These are phyloP conservation scores for Drepana falcataria DNA, from an alignment of 2,888 invertebrate genomes.

Conservation along the genomic window DNA sequence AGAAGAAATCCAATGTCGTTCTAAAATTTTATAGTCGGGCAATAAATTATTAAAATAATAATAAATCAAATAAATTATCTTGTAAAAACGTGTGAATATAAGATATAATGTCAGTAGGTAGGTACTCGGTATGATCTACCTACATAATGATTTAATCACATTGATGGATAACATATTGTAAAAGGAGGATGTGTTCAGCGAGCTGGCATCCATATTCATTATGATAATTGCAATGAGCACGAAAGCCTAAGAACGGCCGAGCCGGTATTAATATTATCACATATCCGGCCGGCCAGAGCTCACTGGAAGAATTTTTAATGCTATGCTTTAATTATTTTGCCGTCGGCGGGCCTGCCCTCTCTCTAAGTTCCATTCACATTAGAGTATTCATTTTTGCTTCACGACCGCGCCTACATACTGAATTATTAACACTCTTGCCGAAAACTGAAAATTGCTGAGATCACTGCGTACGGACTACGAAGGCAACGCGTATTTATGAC, in stretches of 20 bases:
- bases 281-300: slow-evolving; percentile 67
- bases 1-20: no score
- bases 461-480: slow-evolving; percentile 44
- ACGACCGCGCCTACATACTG: slow-evolving; percentile 29
- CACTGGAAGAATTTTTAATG: slow-evolving; percentile 77
- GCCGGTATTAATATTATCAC: slow-evolving; percentile 75
- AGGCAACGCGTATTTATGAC: slow-evolving; percentile 62
- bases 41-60: no score
- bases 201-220: background rate
- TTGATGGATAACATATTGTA: background rate
- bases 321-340: slow-evolving; percentile 76
- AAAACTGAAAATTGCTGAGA: slow-evolving; percentile 74
- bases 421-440: slow-evolving; percentile 52
- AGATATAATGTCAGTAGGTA: no score
- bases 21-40: no score
- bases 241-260: slow-evolving; percentile 30
- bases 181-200: background rate
- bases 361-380: slow-evolving; percentile 76
- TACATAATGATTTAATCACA: background rate
- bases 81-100: no score
- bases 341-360: slow-evolving; percentile 39
- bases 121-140: no score
- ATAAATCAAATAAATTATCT: no score
- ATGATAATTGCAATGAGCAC: slow-evolving; percentile 3
- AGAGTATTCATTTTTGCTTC: slow-evolving; percentile 73